Conservation (phyloP, 2,797 vertebrate species). For the Alfaro cultratus region DNA sequence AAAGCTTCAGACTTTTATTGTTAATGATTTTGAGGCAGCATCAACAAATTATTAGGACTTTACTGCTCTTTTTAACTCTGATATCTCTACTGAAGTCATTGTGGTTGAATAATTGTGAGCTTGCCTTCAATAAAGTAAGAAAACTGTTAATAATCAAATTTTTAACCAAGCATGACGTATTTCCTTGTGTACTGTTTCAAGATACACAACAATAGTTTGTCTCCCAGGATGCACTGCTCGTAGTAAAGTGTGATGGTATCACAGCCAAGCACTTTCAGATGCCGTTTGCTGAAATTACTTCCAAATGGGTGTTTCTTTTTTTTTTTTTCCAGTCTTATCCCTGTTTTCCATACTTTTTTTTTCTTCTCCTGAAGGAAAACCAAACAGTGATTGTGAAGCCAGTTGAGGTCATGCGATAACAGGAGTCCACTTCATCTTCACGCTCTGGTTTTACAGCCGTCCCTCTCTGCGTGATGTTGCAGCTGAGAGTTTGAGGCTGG, state of each 20-base stretch:
- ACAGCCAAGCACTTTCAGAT: constrained; percentile 70
- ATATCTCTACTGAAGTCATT: not conserved
- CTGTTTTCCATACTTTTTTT: constrained; percentile 45
- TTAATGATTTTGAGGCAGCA: not conserved
- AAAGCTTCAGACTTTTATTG: not conserved
- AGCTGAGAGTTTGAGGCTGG: constrained; percentile 41
- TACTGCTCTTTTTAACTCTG: not conserved
- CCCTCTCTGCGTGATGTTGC: constrained; percentile 61
- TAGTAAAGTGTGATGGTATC: constrained; percentile 75
- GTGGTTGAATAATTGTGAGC: not conserved
- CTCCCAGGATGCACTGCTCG: constrained; percentile 62
- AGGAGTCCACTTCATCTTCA: constrained; percentile 50
- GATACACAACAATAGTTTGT: constrained; percentile 34
- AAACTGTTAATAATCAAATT: not conserved
- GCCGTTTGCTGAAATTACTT: constrained; percentile 69
- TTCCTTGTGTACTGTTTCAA: not conserved
- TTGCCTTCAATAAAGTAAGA: not conserved
- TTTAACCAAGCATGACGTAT: not conserved
- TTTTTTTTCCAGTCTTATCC: constrained; percentile 48
- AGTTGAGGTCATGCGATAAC: constrained; percentile 69
- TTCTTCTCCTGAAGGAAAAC: constrained; percentile 48
- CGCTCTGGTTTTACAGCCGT: constrained; percentile 65
- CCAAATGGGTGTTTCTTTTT: constrained; percentile 67
- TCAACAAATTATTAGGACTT: not conserved
- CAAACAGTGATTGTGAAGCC: constrained; percentile 61